A percentile compares a stretch with the other conserved stretches of the same genome.
phyloP scores from a whole-genome alignment of 1,140 invertebrate genomes.

The Mamestra configurata region DNA sequence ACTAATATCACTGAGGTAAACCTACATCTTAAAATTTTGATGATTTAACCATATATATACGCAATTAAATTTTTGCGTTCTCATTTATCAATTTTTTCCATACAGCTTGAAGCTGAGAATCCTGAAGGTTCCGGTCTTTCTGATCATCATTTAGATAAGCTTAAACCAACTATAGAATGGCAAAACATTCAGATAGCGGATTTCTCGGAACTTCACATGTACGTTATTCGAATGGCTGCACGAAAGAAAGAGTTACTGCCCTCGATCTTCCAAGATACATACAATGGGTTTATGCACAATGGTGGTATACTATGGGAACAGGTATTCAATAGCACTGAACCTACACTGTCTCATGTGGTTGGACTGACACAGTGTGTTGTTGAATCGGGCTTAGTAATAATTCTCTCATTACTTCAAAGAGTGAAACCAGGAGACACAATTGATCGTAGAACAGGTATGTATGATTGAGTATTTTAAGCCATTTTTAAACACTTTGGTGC shows the following conservation, averaged over 20 bases:
- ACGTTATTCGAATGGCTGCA: conserved; percentile 70
- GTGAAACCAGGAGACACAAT: conserved; percentile 73
- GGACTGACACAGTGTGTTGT: conserved; percentile 65
- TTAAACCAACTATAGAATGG: conserved; percentile 84
- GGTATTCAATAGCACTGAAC: conserved; percentile 71
- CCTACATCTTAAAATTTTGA: background rate
- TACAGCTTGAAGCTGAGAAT: conserved; percentile 42
- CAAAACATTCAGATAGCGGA: conserved; percentile 84
- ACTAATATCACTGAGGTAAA: conserved; percentile 45
- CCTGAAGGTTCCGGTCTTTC: conserved; percentile 55
- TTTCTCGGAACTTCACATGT: conserved; percentile 78
- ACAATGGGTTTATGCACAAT: background rate
- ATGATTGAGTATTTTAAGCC: background rate
- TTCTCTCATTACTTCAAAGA: conserved; percentile 68
- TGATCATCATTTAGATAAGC: conserved; percentile 39
- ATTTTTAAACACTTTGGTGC: too few species aligned
- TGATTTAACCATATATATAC: too few species aligned
- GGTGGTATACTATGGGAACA: conserved; percentile 63
- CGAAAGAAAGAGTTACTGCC: conserved; percentile 62
- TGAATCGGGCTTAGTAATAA: conserved; percentile 71
- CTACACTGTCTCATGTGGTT: conserved; percentile 75
- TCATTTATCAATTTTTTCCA: background rate
- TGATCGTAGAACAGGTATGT: conserved; percentile 76
- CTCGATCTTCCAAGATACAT: background rate
- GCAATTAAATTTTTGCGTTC: too few species aligned